Conservation (phyloP, 2,797 vertebrate species). For the Tauraco hartlaubi region DNA sequence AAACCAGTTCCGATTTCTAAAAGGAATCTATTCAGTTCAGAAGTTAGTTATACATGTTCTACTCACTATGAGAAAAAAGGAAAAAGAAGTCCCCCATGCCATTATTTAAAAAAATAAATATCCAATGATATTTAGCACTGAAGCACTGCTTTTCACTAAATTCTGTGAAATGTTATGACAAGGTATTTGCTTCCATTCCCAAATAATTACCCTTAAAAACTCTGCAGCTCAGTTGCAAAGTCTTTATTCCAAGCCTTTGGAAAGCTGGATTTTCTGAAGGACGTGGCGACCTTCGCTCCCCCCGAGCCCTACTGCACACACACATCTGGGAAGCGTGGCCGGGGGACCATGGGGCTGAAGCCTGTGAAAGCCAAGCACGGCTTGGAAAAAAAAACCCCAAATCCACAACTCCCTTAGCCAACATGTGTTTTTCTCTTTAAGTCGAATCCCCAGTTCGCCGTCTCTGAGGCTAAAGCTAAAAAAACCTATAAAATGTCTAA, state of each 20-base stretch:
- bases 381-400: neutral
- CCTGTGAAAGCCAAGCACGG: neutral
- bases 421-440: constrained; percentile 25
- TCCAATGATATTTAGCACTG: neutral
- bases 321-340: neutral
- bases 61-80: neutral
- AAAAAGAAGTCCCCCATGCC: neutral
- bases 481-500: neutral
- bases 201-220: constrained; percentile 26
- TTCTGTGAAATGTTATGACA: neutral
- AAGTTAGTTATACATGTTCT: neutral
- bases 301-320: neutral
- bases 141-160: neutral
- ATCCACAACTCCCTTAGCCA: neutral
- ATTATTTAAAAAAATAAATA: neutral
- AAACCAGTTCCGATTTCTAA: neutral
- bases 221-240: neutral
- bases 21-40: neutral
- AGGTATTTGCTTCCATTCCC: constrained; percentile 28
- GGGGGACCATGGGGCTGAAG: neutral
- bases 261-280: constrained; percentile 30
- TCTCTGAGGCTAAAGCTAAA: neutral
- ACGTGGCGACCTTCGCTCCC: neutral
- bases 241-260: neutral
- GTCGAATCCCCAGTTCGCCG: rapidly evolving